phyloP scores from a whole-genome alignment of 2,888 invertebrate species.

The Callyntrura guangdongensis region DNA sequence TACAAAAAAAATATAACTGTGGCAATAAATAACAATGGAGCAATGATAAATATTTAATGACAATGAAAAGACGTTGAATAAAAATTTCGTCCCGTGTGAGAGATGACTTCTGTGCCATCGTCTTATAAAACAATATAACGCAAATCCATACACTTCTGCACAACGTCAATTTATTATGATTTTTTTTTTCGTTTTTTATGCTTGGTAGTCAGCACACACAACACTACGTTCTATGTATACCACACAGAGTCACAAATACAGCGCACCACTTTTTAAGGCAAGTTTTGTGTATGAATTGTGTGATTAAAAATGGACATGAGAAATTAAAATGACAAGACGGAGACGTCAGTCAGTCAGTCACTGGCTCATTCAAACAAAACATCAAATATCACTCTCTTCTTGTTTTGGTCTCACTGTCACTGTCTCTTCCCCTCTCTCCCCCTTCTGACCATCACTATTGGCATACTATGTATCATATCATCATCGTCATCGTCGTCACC shows the following conservation, averaged over 20 bases:
- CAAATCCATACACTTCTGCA: background rate
- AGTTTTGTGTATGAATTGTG: background rate
- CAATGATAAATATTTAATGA: constrained; percentile 1
- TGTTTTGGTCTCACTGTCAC: constrained; percentile 2
- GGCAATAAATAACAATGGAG: background rate
- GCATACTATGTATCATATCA: background rate
- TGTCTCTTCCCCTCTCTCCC: background rate
- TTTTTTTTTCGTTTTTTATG: background rate
- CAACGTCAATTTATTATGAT: background rate
- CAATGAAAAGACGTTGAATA: background rate
- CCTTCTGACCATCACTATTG: background rate
- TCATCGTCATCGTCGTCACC: background rate
- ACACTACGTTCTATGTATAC: too few relatives aligned
- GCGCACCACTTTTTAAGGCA: background rate
- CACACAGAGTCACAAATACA: too few relatives aligned
- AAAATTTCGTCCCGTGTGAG: too few relatives aligned
- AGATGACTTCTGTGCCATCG: too few relatives aligned
- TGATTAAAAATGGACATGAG: background rate
- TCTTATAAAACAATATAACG: too few relatives aligned
- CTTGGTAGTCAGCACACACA: constrained; percentile 14
- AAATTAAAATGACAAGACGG: constrained; percentile 32
- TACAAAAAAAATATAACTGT: too few relatives aligned
- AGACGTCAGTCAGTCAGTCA: constrained; percentile 13
- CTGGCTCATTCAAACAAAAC: background rate
- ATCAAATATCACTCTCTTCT: constrained; percentile 24